Evolutionary conservation across 2,113 vertebrate species (phyloP).

Genomic region (Crocuta crocuta): DNA sequence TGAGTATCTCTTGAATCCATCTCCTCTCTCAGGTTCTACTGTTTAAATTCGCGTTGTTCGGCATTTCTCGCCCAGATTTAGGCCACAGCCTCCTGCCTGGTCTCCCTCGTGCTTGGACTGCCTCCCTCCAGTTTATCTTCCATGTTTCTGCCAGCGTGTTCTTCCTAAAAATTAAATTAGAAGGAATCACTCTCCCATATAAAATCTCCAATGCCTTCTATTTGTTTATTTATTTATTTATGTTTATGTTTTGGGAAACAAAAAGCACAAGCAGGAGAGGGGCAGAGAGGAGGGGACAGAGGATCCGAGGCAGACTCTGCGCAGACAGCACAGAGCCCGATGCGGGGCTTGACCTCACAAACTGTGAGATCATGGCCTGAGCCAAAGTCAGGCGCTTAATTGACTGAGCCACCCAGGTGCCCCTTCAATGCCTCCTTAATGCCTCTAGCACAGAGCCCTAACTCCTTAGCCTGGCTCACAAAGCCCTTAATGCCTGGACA

Average conservation of each 20-base stretch:
- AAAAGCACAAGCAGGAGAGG: no score
- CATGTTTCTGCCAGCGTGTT: neutral
- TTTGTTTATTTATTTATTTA: no score
- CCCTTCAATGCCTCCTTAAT: neutral
- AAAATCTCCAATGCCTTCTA: neutral
- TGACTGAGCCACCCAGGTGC: no score
- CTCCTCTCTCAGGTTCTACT: neutral
- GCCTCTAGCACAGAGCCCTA: neutral
- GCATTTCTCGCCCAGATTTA: neutral
- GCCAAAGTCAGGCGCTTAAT: no score
- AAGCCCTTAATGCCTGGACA: neutral
- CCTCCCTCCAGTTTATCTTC: neutral
- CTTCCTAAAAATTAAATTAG: constrained; percentile 37
- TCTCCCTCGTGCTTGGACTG: neutral
- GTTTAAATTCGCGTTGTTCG: neutral
- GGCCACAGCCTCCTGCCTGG: neutral
- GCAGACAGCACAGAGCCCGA: no score
- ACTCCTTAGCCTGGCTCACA: neutral
- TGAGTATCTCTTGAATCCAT: neutral
- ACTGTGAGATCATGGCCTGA: no score
- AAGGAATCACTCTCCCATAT: neutral
- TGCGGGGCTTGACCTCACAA: no score
- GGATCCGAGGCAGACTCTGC: no score
- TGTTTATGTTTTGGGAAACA: no score
- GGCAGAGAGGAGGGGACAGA: no score